Evolutionary conservation across 64 coral and sea anemone species (phyloP), one percentile per base, ranked within the genome.

Genomic region (Cladopsammia gracilis): DNA sequence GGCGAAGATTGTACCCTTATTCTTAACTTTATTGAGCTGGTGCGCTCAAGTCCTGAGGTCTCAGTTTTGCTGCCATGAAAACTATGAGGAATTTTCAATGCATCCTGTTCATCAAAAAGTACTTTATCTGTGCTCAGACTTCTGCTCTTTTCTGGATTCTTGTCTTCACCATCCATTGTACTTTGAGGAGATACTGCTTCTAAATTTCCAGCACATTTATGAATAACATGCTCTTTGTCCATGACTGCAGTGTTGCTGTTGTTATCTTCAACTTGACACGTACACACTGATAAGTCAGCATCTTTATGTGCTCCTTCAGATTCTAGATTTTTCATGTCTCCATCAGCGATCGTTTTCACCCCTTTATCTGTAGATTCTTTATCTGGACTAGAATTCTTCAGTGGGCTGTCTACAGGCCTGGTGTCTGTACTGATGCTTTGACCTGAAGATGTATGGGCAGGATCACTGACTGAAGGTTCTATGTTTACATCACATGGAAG

Each of bases 1-100:
- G 80, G 80, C 0, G 80, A 84, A 7, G 80, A 84, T 11, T 64
- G 60, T 44, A 84, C 60, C 80, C 80, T 84, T 84, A 84, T 84
- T 67, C 80, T 66, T 26, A 84, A 14, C 61, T 45, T 84, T 49
- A 84, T 84, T 10, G 80, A 84, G 10, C 80, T 61, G 50, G 61
- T 24, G 10, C 80, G 80, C 10, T 84, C 80, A 12, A 84, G 60
- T 10, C 60, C 61, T 50, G 43, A 47, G 60, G 10, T 16, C 19
- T 10, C 43, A 19, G 7, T 42, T 43, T 80, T 80, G 54, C 79
- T 22, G 6, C 15, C 79, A 47, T 83, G 58, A 64, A 15, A 47
- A 64, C 42, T 43, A n/a, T 10, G 23, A 19, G 12, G 8, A 20
- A 25, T 82, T 7, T 61, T 19, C 3, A 4, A 18, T 15, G 12